These are phyloP conservation scores for Caenorhabditis briggsae DNA, from an alignment of 1,140 invertebrate genomes.

Conservation along the genomic window DNA sequence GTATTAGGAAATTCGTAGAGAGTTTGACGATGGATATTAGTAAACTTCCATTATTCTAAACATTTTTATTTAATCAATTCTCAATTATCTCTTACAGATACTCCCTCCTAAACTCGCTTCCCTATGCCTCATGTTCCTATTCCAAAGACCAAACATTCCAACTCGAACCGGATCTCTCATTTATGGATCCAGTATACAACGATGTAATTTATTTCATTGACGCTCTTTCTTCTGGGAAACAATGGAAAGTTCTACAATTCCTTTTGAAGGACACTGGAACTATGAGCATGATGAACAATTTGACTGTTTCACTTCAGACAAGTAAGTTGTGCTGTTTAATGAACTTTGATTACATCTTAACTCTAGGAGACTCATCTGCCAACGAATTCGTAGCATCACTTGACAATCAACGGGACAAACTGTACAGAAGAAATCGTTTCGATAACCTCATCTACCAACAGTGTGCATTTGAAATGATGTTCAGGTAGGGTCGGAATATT, in stretches of 20 bases:
- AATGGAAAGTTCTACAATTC: conserved; percentile 58
- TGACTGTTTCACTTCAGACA: conserved; percentile 23
- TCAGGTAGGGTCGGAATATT: not conserved
- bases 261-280: conserved; percentile 42
- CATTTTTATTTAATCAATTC: not conserved
- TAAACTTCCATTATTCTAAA: not conserved
- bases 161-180: conserved; percentile 59
- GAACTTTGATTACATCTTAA: not conserved
- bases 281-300: conserved; percentile 51
- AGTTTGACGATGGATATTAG: too few species aligned
- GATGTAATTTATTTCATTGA: conserved; percentile 60
- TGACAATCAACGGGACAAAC: conserved; percentile 53
- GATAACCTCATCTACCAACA: conserved; percentile 16
- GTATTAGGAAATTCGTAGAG: too few species aligned
- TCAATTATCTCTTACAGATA: conserved; percentile 26
- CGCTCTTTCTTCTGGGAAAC: conserved; percentile 26
- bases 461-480: conserved; percentile 53
- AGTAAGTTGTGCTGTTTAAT: not conserved
- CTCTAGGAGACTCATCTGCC: conserved; percentile 38
- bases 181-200: conserved; percentile 55
- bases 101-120: conserved; percentile 56
- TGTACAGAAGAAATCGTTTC: conserved; percentile 58
- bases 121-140: conserved; percentile 61
- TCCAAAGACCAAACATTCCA: conserved; percentile 35
- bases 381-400: conserved; percentile 56